These are phyloP conservation scores for Myotis vivesi DNA, from an alignment of 2,797 vertebrate genomes.

Conservation along the genomic window DNA sequence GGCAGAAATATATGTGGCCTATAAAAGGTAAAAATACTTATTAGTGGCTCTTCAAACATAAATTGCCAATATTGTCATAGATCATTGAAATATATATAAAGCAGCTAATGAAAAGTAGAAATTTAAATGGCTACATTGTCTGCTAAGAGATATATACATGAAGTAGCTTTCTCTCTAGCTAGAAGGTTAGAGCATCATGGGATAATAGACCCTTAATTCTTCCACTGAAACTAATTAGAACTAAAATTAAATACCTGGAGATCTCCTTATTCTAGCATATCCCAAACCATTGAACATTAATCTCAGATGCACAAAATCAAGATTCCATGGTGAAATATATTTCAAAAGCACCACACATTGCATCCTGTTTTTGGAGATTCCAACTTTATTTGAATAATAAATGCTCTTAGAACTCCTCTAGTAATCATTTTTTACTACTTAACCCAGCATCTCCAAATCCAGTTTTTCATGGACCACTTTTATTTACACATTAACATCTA, in stretches of 20 bases:
- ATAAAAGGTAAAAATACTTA: not conserved
- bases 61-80: not conserved
- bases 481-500: not conserved
- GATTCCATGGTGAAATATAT: not conserved
- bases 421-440: constrained; percentile 3
- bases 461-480: not conserved
- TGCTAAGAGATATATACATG: not conserved
- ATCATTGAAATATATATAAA: not conserved
- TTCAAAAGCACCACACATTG: not conserved
- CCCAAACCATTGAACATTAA: not conserved
- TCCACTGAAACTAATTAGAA: not conserved
- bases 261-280: not conserved
- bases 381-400: not conserved
- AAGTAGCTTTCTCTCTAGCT: not conserved
- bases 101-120: not conserved
- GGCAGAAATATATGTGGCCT: not conserved
- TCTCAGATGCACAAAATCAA: not conserved
- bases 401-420: not conserved
- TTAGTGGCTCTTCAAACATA: not conserved
- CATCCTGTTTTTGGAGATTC: not conserved
- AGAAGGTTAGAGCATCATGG: not conserved
- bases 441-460: not conserved
- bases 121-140: not conserved
- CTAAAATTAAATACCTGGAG: not conserved
- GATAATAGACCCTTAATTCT: not conserved